phyloP scores from a whole-genome alignment of 2,888 invertebrate genomes.

The Eristalis tenax region DNA sequence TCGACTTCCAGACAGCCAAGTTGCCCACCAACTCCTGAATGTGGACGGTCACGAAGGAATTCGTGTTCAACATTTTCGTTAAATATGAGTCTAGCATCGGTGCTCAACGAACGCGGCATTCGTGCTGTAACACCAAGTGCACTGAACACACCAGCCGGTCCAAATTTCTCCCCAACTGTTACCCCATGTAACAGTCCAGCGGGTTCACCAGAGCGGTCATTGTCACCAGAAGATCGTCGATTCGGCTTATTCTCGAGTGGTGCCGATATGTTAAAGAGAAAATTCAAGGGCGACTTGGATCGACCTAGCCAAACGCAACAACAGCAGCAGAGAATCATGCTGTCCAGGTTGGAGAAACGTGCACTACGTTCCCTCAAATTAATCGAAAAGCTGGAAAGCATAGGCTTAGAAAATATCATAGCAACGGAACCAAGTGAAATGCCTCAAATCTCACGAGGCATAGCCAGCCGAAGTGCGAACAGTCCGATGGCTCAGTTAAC shows the following conservation, averaged over 20 bases:
- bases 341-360: constrained; percentile 79
- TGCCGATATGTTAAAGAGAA: constrained; percentile 85
- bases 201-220: constrained; percentile 84
- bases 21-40: constrained; percentile 81
- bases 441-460: constrained; percentile 83
- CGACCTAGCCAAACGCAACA: constrained; percentile 77
- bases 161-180: constrained; percentile 89
- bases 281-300: constrained; percentile 83
- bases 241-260: constrained; percentile 85
- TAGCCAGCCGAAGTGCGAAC: constrained; percentile 84
- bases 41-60: constrained; percentile 87
- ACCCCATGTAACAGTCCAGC: constrained; percentile 93
- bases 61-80: constrained; percentile 91
- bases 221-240: constrained; percentile 80
- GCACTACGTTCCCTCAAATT: constrained; percentile 83
- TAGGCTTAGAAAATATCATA: constrained; percentile 86
- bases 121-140: constrained; percentile 88
- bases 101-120: constrained; percentile 90
- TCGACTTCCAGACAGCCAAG: constrained; percentile 83
- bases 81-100: constrained; percentile 86
- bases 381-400: constrained; percentile 86
- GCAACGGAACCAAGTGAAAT: constrained; percentile 84
- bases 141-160: constrained; percentile 85
- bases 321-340: constrained; percentile 79
- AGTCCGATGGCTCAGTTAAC: constrained; percentile 92